phyloP scores from a whole-genome alignment of 2,888 invertebrate genomes.

The Thymelicus lineola region DNA sequence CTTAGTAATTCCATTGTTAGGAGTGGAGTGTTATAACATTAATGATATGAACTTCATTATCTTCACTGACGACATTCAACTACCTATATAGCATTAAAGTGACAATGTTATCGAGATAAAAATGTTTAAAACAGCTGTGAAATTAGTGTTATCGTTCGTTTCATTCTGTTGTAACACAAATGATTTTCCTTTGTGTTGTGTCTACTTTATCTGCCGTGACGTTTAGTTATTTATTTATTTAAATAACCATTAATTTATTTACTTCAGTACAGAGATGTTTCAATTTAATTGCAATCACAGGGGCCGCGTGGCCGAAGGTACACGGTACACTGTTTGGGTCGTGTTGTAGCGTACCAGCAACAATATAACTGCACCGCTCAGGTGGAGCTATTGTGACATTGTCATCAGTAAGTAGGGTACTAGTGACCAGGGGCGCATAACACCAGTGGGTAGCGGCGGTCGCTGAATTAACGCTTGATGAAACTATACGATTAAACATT shows the following conservation, averaged over 20 bases:
- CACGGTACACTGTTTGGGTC: not conserved
- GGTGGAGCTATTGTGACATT: not conserved
- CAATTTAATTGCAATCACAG: too few species aligned
- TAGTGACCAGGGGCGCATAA: not conserved
- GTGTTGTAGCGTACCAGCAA: not conserved
- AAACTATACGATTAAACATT: too few species aligned
- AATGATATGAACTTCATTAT: constrained; percentile 27
- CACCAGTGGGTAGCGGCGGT: not conserved
- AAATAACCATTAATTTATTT: too few species aligned
- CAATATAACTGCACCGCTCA: too few species aligned
- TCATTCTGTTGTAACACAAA: not conserved
- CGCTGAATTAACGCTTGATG: too few species aligned
- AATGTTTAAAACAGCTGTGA: not conserved
- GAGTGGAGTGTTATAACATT: constrained; percentile 14
- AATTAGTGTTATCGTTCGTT: not conserved
- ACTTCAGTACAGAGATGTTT: too few species aligned
- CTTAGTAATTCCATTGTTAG: constrained; percentile 11
- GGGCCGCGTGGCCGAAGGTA: too few species aligned
- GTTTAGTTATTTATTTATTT: too few species aligned
- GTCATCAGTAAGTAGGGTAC: not conserved
- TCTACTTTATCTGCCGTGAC: not conserved
- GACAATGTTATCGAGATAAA: constrained; percentile 2
- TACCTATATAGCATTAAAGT: not conserved
- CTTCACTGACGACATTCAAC: constrained; percentile 12
- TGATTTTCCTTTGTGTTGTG: not conserved